Conservation (phyloP, 2,797 vertebrate species). For the Hydrocynus forskahlii region DNA sequence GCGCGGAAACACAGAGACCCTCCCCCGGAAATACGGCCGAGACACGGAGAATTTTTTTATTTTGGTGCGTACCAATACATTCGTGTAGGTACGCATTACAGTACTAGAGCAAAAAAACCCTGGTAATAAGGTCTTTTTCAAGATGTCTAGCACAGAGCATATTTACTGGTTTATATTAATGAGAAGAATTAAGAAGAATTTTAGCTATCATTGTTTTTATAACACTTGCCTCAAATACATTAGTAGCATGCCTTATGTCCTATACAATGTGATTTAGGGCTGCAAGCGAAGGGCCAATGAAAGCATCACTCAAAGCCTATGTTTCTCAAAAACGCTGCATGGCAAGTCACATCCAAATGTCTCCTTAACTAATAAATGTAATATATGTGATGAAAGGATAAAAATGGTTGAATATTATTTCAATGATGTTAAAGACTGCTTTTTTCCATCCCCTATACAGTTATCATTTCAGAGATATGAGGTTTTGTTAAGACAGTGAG, state of each 20-base stretch:
- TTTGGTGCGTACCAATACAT: too few species aligned
- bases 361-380: neutral
- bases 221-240: neutral
- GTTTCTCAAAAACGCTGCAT: too few species aligned
- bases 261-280: neutral
- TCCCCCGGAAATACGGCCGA: too few species aligned
- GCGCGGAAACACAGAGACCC: too few species aligned
- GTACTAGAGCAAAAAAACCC: too few species aligned
- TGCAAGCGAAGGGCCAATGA: neutral
- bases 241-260: neutral
- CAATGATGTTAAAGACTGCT: neutral
- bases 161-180: neutral
- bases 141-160: neutral
- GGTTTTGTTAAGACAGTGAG: neutral
- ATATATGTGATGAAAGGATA: neutral
- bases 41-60: too few species aligned
- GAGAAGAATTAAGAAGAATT: too few species aligned
- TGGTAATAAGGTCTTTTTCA: neutral
- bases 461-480: neutral
- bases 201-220: neutral
- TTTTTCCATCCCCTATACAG: neutral
- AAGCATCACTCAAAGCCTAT: too few species aligned
- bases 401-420: neutral
- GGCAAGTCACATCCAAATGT: too few species aligned
- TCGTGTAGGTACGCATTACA: too few species aligned